A percentile compares a stretch with the other conserved stretches of the same genome.
Evolutionary conservation across 2,888 invertebrate species (phyloP).

Genomic region (Listrodromus nycthemerus): DNA sequence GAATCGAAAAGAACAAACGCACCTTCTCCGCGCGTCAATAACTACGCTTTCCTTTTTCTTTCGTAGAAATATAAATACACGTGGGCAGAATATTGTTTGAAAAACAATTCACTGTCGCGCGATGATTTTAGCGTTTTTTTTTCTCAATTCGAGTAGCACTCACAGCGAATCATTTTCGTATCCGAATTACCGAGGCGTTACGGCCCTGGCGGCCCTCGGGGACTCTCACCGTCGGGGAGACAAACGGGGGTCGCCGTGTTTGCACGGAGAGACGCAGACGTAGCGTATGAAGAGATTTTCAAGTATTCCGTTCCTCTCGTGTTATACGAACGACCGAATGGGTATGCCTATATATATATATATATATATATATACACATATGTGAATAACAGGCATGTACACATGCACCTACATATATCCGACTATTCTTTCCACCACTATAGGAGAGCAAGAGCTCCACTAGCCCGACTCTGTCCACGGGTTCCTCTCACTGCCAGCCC

Average conservation of each 20-base stretch:
- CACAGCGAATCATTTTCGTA: conserved; percentile 34
- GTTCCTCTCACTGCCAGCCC: conserved; percentile 75
- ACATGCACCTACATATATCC: neutral
- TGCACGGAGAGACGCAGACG: conserved; percentile 52
- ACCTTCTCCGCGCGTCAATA: too few species aligned
- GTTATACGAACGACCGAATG: conserved; percentile 43
- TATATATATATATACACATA: neutral
- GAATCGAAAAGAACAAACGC: too few species aligned
- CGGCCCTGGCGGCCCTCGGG: conserved; percentile 41
- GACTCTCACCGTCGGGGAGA: conserved; percentile 29
- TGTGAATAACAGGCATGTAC: neutral
- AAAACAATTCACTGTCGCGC: too few species aligned
- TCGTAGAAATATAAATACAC: too few species aligned
- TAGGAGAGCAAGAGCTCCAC: conserved; percentile 44
- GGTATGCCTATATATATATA: neutral
- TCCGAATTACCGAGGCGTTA: conserved; percentile 1
- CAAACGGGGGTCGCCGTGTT: conserved; percentile 47
- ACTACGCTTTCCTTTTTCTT: too few species aligned
- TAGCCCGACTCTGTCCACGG: conserved; percentile 56
- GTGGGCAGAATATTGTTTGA: too few species aligned
- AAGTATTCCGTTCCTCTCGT: conserved; percentile 60
- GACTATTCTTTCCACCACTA: conserved; percentile 60
- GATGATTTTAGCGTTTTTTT: neutral
- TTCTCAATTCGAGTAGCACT: conserved; percentile 1
- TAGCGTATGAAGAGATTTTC: conserved; percentile 59